Percentiles rank a stretch among this genome's conserved stretches.
phyloP scores from a whole-genome alignment of 2,113 vertebrate genomes.

The Dromiciops gliroides region DNA sequence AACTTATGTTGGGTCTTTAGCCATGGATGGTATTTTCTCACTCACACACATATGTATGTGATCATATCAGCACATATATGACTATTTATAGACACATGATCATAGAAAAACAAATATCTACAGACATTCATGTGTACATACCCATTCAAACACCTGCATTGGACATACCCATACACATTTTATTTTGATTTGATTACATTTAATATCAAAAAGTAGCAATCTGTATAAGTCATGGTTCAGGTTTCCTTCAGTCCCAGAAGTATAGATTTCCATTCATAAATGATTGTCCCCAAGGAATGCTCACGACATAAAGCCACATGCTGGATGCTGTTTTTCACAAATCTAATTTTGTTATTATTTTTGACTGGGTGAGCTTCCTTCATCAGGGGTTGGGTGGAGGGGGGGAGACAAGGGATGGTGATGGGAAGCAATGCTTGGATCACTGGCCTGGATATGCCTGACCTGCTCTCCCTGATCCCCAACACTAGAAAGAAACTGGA shows the following conservation, averaged over 20 bases:
- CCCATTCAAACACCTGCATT: background rate
- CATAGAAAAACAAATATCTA: background rate
- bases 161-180: background rate
- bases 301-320: background rate
- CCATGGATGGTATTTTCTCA: background rate
- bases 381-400: background rate
- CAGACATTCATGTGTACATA: too few relatives aligned
- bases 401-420: background rate
- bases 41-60: background rate
- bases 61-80: background rate
- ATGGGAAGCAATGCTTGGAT: background rate
- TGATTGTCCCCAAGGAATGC: background rate
- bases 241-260: background rate
- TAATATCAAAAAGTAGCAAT: background rate
- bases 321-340: background rate
- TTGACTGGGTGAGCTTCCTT: background rate
- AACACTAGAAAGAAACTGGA: background rate
- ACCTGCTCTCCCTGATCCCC: background rate
- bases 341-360: background rate
- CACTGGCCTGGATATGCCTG: background rate
- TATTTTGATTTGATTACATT: background rate
- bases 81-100: background rate
- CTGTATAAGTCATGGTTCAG: background rate
- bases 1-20: background rate
- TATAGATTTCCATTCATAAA: background rate